These are phyloP conservation scores for Globodera rostochiensis DNA, from an alignment of 1,140 invertebrate genomes.

Conservation along the genomic window DNA sequence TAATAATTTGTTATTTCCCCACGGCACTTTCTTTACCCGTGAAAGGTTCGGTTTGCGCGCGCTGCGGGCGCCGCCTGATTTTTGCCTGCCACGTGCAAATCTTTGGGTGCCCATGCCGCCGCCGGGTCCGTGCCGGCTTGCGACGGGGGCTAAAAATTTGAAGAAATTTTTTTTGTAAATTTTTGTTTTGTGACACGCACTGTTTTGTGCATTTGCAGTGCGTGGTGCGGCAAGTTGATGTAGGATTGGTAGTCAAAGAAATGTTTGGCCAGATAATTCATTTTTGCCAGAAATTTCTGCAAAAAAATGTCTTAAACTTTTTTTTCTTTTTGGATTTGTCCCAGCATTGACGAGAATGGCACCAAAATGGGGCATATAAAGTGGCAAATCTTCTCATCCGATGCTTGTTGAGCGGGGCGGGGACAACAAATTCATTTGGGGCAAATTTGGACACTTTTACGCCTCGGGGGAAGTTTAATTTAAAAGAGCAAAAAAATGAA, in stretches of 20 bases:
- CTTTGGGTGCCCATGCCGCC: constrained; percentile 61
- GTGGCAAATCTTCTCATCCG: no score
- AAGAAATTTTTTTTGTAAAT: background rate
- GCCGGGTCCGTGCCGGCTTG: constrained; percentile 60
- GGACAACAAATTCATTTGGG: no score
- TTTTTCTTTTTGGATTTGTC: no score
- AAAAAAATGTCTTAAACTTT: background rate
- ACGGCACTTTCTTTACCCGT: background rate
- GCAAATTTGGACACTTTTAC: no score
- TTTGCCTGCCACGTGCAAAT: constrained; percentile 57
- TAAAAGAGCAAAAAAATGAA: no score
- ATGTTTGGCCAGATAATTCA: constrained; percentile 64
- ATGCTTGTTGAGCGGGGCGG: no score
- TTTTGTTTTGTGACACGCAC: constrained; percentile 30
- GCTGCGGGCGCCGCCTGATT: constrained; percentile 61
- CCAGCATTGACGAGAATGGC: no score
- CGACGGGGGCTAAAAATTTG: constrained; percentile 44
- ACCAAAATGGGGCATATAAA: no score
- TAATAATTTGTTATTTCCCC: no score
- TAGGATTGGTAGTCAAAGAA: constrained; percentile 65
- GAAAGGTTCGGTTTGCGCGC: constrained; percentile 54
- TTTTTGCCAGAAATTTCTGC: constrained; percentile 27
- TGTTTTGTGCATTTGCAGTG: constrained; percentile 62
- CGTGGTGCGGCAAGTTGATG: constrained; percentile 64
- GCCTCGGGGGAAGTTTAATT: no score